phyloP scores from a whole-genome alignment of 2,888 invertebrate genomes.

The Physocephala rufipes region DNA sequence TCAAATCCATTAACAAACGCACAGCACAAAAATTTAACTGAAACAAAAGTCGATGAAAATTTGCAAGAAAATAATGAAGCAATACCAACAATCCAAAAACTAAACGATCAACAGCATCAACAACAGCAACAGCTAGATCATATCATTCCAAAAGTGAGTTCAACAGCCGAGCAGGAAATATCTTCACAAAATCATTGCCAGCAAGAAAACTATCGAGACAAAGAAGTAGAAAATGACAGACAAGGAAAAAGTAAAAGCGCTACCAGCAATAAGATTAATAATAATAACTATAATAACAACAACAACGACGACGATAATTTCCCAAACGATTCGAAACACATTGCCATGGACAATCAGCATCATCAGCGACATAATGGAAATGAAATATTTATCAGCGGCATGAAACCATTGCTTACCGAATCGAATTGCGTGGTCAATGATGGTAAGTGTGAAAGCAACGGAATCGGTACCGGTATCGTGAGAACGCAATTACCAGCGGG shows the following conservation, averaged over 20 bases:
- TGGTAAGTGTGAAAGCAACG: constrained; percentile 58
- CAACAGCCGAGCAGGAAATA: constrained; percentile 16
- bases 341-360: constrained; percentile 45
- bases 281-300: constrained; percentile 21
- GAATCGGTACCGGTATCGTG: constrained; percentile 70
- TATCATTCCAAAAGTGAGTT: constrained; percentile 17
- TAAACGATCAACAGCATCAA: constrained; percentile 9
- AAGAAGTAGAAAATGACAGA: background rate
- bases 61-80: background rate
- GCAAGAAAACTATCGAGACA: constrained; percentile 19
- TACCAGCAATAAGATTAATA: no score
- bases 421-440: no score
- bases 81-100: background rate
- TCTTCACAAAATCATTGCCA: background rate
- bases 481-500: constrained; percentile 77
- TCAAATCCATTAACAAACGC: constrained; percentile 42
- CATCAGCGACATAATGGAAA: constrained; percentile 61
- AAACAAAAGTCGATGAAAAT: constrained; percentile 34
- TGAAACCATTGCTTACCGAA: constrained; percentile 48
- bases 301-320: constrained; percentile 39
- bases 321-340: constrained; percentile 44
- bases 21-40: constrained; percentile 36
- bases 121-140: constrained; percentile 21
- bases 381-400: constrained; percentile 49
- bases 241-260: no score